A percentile compares a stretch with the other conserved stretches of the same genome.
Conservation (phyloP, 2,888 invertebrate species). For the Lepidonotus clava region DNA sequence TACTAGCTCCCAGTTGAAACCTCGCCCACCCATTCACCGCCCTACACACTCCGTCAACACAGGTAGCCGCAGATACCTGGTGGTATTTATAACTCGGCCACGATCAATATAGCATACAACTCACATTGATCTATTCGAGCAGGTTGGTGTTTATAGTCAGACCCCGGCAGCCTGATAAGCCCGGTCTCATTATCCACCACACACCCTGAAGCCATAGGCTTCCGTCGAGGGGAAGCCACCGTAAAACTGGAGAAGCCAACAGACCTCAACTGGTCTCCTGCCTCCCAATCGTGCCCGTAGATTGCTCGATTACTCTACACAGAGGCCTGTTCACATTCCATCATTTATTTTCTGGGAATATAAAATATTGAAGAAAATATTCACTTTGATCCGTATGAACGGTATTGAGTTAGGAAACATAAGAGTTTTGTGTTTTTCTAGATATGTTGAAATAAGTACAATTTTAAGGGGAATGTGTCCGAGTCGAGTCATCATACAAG, state of each 20-base stretch:
- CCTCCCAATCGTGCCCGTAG: too few relatives aligned
- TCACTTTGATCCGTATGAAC: too few relatives aligned
- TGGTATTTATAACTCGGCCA: neutral
- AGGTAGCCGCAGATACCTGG: neutral
- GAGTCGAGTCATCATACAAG: too few relatives aligned
- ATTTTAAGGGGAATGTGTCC: too few relatives aligned
- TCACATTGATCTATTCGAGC: constrained; percentile 8
- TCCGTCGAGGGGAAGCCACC: neutral
- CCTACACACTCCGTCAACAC: neutral
- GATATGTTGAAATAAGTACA: too few relatives aligned
- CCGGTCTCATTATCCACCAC: neutral
- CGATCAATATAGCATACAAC: constrained; percentile 36
- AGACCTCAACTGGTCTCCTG: too few relatives aligned
- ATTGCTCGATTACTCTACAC: too few relatives aligned
- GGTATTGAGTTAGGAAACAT: too few relatives aligned
- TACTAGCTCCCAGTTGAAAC: neutral
- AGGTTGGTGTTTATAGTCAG: constrained; percentile 35
- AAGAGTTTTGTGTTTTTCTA: too few relatives aligned
- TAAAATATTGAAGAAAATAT: too few relatives aligned
- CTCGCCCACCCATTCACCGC: neutral
- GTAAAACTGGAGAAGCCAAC: neutral
- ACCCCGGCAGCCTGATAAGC: constrained; percentile 2
- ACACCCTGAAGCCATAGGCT: neutral
- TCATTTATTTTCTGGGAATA: too few relatives aligned
- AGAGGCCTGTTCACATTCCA: too few relatives aligned